These are phyloP conservation scores for Caloenas nicobarica DNA, from an alignment of 2,113 vertebrate genomes.

Conservation along the genomic window DNA sequence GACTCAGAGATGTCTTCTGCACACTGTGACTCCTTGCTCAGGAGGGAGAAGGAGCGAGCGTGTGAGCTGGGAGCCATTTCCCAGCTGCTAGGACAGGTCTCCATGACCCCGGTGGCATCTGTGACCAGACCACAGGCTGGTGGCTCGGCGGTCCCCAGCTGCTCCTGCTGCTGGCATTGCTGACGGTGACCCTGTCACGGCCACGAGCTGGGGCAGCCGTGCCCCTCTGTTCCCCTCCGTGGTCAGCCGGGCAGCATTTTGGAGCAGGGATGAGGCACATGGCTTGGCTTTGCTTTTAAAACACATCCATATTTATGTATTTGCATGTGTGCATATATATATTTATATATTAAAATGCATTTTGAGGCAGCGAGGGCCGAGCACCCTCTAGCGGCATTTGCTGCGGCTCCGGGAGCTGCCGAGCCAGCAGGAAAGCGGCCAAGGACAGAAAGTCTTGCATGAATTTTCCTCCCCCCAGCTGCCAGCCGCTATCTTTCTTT, in stretches of 20 bases:
- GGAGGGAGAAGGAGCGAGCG: background rate
- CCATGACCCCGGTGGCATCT: background rate
- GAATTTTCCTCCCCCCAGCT: background rate
- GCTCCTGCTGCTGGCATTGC: fast-evolving
- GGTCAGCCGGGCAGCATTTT: background rate
- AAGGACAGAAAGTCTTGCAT: slow-evolving; percentile 30
- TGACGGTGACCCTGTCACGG: background rate
- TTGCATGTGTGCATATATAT: background rate
- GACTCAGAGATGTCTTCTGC: fast-evolving
- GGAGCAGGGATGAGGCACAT: fast-evolving
- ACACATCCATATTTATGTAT: background rate
- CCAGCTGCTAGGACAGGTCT: background rate
- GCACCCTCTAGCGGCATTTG: slow-evolving; percentile 74
- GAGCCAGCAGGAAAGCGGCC: background rate
- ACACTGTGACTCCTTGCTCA: fast-evolving
- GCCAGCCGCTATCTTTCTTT: background rate
- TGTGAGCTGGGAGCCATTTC: background rate
- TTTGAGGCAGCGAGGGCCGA: background rate
- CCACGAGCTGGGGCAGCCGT: fast-evolving
- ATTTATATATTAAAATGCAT: background rate
- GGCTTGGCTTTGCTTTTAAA: background rate
- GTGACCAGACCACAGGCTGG: background rate
- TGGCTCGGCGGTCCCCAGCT: background rate
- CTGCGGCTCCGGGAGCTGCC: background rate
- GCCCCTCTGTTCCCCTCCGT: fast-evolving